Conservation (phyloP, 2,113 vertebrate species). For the Megaleporinus macrocephalus region DNA sequence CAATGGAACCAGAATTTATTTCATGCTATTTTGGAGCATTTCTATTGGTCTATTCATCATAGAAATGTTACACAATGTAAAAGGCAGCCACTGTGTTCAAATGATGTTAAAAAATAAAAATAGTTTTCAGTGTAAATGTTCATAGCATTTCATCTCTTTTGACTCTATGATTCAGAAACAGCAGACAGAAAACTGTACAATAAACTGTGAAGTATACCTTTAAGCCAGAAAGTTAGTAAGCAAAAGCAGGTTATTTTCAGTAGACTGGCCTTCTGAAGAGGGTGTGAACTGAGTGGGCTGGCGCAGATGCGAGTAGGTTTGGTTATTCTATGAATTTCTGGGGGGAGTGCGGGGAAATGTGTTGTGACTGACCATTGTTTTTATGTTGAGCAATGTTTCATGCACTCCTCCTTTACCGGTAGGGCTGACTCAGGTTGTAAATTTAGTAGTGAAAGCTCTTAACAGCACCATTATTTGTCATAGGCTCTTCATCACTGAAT, state of each 20-base stretch:
- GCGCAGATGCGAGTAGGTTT: not conserved
- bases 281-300: not conserved
- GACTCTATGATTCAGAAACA: too few relatives aligned
- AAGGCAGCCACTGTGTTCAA: too few relatives aligned
- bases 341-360: not conserved
- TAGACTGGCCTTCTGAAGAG: not conserved
- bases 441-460: not conserved
- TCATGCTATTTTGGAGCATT: too few relatives aligned
- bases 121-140: too few relatives aligned
- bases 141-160: too few relatives aligned
- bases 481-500: not conserved
- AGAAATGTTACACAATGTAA: too few relatives aligned
- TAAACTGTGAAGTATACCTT: not conserved
- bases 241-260: too few relatives aligned
- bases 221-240: not conserved
- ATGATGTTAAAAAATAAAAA: too few relatives aligned
- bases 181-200: too few relatives aligned
- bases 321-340: not conserved
- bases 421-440: not conserved
- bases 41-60: too few relatives aligned
- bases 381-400: not conserved
- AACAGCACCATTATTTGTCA: slow-evolving; percentile 6
- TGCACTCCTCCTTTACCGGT: slow-evolving; percentile 37
- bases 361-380: slow-evolving; percentile 38
- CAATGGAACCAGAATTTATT: too few relatives aligned